phyloP scores from a whole-genome alignment of 2,888 invertebrate genomes.

The Euclidia mi region DNA sequence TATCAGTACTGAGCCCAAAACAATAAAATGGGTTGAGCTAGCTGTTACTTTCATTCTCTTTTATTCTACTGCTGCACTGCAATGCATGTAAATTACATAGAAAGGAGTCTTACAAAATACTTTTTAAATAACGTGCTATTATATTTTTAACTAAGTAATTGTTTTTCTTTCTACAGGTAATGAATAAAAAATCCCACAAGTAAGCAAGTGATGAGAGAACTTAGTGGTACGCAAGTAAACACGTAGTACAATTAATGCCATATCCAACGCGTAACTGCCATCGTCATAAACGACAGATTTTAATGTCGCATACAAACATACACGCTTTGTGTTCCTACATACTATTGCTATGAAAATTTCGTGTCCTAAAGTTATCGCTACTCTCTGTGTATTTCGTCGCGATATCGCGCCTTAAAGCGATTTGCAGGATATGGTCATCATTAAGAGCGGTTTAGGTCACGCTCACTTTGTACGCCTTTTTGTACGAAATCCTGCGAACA shows the following conservation, averaged over 20 bases:
- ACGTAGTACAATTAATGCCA: slow-evolving; percentile 84
- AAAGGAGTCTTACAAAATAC: no score
- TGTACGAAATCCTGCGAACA: no score
- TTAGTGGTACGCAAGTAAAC: slow-evolving; percentile 67
- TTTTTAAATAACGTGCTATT: no score
- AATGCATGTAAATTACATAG: no score
- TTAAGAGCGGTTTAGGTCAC: no score
- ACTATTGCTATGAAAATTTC: slow-evolving; percentile 11
- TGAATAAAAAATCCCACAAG: slow-evolving; percentile 49
- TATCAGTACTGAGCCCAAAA: no score
- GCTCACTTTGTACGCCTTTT: no score
- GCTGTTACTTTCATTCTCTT: no score
- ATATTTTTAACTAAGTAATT: no score
- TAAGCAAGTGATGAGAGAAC: slow-evolving; percentile 61
- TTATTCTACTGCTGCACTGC: no score
- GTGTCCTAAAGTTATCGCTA: background rate
- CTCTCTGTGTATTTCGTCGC: background rate
- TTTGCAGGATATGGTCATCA: no score
- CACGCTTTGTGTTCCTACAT: slow-evolving; percentile 7
- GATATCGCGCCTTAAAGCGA: background rate
- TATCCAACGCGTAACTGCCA: slow-evolving; percentile 80
- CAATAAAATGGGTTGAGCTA: no score
- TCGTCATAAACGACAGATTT: slow-evolving; percentile 21
- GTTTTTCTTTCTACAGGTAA: slow-evolving; percentile 73
- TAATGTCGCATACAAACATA: slow-evolving; percentile 15